phyloP scores from a whole-genome alignment of 2,888 invertebrate species.

The Lasioglossum leucozonium region DNA sequence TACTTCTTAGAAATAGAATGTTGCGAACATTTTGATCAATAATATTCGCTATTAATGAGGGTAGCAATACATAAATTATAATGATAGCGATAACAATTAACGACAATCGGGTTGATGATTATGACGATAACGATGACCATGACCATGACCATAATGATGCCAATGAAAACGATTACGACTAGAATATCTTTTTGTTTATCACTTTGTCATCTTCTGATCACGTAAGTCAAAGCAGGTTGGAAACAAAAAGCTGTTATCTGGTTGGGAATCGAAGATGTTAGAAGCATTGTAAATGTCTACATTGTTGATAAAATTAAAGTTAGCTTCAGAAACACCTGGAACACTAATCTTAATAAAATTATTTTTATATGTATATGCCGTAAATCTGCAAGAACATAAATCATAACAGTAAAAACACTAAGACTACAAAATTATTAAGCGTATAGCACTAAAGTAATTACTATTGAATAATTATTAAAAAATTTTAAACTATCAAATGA shows the following conservation, averaged over 20 bases:
- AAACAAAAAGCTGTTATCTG: neutral
- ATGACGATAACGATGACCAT: slow-evolving; percentile 2
- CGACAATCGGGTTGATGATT: neutral
- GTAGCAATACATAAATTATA: neutral
- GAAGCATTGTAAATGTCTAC: neutral
- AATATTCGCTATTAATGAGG: neutral
- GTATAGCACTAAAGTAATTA: neutral
- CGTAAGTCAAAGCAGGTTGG: neutral
- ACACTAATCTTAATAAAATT: slow-evolving; percentile 1
- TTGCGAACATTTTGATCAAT: neutral
- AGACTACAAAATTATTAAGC: neutral
- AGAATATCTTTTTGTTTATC: neutral
- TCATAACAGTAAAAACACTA: neutral
- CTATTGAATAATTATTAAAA: too few species aligned
- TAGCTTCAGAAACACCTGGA: neutral
- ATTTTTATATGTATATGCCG: neutral
- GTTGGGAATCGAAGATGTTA: neutral
- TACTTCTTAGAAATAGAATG: slow-evolving; percentile 1
- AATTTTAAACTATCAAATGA: neutral
- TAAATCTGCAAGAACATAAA: too few species aligned
- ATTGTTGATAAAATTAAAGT: neutral
- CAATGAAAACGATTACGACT: neutral
- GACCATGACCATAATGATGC: neutral
- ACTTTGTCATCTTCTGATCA: neutral
- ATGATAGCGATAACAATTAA: neutral